These are phyloP conservation scores for Automeris io DNA, from an alignment of 2,888 invertebrate species.

Conservation along the genomic window DNA sequence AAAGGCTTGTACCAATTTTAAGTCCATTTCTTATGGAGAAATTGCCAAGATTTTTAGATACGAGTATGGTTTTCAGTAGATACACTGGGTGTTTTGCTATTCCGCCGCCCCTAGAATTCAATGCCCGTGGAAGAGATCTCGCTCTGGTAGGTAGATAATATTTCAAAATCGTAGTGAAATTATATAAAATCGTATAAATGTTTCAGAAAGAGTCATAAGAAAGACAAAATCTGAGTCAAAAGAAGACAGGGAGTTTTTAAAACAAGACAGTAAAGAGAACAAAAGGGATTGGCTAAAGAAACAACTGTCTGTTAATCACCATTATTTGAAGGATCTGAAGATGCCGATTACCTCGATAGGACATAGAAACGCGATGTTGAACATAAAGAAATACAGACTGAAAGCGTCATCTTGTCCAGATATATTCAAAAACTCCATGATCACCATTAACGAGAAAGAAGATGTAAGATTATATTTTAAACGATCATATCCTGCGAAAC, in stretches of 20 bases:
- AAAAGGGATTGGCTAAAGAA: slow-evolving; percentile 67
- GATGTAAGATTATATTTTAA: slow-evolving; percentile 79
- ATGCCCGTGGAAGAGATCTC: too few species aligned
- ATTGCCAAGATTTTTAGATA: too few species aligned
- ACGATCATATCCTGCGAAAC: too few species aligned
- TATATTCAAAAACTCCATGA: slow-evolving; percentile 93
- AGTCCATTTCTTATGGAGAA: too few species aligned
- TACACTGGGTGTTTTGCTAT: too few species aligned
- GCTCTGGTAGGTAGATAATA: too few species aligned
- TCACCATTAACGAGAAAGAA: slow-evolving; percentile 85
- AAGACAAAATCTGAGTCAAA: slow-evolving; percentile 44
- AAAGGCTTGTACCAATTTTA: too few species aligned
- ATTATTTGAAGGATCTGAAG: slow-evolving; percentile 83
- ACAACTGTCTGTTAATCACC: slow-evolving; percentile 76
- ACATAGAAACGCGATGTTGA: slow-evolving; percentile 90
- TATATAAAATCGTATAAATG: too few species aligned
- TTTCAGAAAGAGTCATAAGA: slow-evolving; percentile 24
- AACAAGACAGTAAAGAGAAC: slow-evolving; percentile 61
- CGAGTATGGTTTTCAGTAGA: too few species aligned
- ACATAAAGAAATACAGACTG: slow-evolving; percentile 87
- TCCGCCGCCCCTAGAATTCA: too few species aligned
- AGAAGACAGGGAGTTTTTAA: slow-evolving; percentile 50
- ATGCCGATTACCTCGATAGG: slow-evolving; percentile 89
- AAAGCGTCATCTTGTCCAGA: slow-evolving; percentile 94
- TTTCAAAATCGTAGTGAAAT: too few species aligned